Evolutionary conservation across 1,140 invertebrate genomes (phyloP), one percentile per base, ranked within the genome.

Genomic region (Orius laevigatus): DNA sequence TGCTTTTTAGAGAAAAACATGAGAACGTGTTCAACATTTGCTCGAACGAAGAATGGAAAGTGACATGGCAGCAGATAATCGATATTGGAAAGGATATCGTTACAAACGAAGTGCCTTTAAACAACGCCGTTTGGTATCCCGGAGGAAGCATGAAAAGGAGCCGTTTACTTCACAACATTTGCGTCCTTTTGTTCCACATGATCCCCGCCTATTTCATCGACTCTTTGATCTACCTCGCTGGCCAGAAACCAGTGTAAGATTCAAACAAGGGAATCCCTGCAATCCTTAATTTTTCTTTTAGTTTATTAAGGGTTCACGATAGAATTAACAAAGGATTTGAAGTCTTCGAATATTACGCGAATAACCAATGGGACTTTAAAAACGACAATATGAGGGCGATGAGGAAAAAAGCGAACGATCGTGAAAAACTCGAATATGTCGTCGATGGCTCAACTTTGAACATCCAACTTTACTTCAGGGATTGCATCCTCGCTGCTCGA

Each of bases 121-220:
- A 86, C 53, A 75, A 76, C 5, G 75, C 84, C 1, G 76, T 78
- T n/a, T 87, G 84, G 84, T 89, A 89, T 64, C 87, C 87, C 0
- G 83, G 83, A 31, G 84, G 85, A 3, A 84, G 79, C 1, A 89
- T 93, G 81, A 91, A 89, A 58, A 79, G 74, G 49, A 81, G 75
- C 18, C 71, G 76, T 55, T 58, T 81, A 1, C 58, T 78, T 42
- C 86, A 92, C 59, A 77, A 78, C 51, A 73, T 91, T 34, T 84
- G 79, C 58, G 75, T 84, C 43, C 61, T 89, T 4, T 68, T 91
- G 16, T 86, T 87, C 60, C 88, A 92, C 58, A 78, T 80, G 66
- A 63, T 92, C 35, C 88, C 88, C 1, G 88, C 87, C 9, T 70
- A 89, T 33, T 61, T 90, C 46, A 70, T 90, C 35, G 89, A 93